A percentile compares a stretch with the other conserved stretches of the same genome.
These are phyloP conservation scores for crab-eating macaque (Macaca fascicularis) DNA, from an alignment of 2,113 vertebrate species.

Conservation along the genomic window DNA sequence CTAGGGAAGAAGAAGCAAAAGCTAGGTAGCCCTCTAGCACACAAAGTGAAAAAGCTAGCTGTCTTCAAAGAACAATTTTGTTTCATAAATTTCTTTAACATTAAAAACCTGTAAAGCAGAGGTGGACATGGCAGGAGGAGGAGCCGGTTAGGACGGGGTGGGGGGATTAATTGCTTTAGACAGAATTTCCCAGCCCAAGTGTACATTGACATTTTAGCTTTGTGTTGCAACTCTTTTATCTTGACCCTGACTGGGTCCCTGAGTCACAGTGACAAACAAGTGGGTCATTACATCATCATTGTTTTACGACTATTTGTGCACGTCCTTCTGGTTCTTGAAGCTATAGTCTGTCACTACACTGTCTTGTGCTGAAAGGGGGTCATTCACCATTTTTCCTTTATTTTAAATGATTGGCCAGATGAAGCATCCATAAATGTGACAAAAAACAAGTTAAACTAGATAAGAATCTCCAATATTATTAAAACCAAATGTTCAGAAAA, in stretches of 20 bases:
- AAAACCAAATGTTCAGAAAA: slow-evolving; percentile 56
- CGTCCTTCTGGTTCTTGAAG: not conserved
- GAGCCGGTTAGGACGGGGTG: not conserved
- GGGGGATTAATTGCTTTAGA: not conserved
- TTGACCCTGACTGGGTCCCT: not conserved
- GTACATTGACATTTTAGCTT: not conserved
- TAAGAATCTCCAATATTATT: not conserved
- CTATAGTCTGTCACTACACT: not conserved
- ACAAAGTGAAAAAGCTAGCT: not conserved
- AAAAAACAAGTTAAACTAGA: slow-evolving; percentile 34
- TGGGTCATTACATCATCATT: not conserved
- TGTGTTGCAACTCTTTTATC: not conserved
- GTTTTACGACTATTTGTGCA: not conserved
- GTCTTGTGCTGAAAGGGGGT: not conserved
- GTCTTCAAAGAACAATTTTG: not conserved
- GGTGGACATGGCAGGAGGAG: not conserved
- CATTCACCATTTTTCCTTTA: slow-evolving; percentile 6
- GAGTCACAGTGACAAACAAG: slow-evolving; percentile 6
- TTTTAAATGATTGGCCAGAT: slow-evolving; percentile 11
- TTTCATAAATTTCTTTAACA: not conserved
- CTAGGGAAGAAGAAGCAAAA: not conserved
- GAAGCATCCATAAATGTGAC: not conserved
- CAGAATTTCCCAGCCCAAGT: not conserved
- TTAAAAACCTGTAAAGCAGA: not conserved
- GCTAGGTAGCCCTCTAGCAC: not conserved